Conservation (phyloP, 2,113 vertebrate species). For the Hypocryptadius cinnamomeus region DNA sequence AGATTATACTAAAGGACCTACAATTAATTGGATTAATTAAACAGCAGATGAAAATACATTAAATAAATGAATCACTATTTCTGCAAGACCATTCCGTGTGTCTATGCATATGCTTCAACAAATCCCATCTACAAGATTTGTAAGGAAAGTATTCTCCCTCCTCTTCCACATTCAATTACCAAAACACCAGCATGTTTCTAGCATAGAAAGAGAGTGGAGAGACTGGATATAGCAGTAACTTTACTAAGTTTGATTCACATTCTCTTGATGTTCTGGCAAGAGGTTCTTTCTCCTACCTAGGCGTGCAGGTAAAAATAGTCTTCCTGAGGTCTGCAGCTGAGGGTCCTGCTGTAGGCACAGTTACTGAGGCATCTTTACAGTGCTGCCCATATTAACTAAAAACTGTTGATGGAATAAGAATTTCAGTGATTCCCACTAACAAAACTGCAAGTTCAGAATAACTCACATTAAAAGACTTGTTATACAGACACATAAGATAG, state of each 20-base stretch:
- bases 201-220: not conserved
- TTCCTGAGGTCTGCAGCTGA: not conserved
- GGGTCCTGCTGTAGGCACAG: not conserved
- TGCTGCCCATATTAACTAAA: not conserved
- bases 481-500: not conserved
- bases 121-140: not conserved
- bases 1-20: not conserved
- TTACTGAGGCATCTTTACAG: not conserved
- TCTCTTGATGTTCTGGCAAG: not conserved
- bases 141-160: not conserved
- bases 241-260: not conserved
- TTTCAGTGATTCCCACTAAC: not conserved
- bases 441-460: not conserved
- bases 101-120: not conserved
- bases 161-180: not conserved
- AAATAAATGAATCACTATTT: constrained; percentile 2
- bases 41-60: constrained; percentile 18
- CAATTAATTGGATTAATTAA: constrained; percentile 30
- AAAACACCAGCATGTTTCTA: not conserved
- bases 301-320: not conserved
- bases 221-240: not conserved
- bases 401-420: not conserved
- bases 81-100: not conserved
- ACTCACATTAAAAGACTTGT: not conserved
- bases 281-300: not conserved